phyloP scores from a whole-genome alignment of 2,797 vertebrate genomes.

The Pyrrhura leucotis region DNA sequence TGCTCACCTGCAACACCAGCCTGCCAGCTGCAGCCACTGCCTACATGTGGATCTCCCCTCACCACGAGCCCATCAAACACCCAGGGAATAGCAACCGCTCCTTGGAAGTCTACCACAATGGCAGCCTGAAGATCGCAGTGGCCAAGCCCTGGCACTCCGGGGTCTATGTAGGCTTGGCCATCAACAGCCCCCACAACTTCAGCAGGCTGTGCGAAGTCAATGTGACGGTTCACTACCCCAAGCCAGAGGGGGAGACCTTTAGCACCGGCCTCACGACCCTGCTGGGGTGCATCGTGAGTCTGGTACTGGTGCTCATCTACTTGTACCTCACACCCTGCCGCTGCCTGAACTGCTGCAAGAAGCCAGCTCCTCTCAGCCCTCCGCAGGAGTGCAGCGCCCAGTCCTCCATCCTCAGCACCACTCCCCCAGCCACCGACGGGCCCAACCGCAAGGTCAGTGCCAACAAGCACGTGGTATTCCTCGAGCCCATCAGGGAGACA shows the following conservation, averaged over 20 bases:
- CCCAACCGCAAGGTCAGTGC: slow-evolving; percentile 87
- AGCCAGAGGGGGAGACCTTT: slow-evolving; percentile 77
- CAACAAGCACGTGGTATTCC: slow-evolving; percentile 94
- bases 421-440: slow-evolving; percentile 83
- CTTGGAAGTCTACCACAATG: slow-evolving; percentile 82
- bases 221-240: slow-evolving; percentile 79
- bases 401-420: slow-evolving; percentile 89
- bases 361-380: slow-evolving; percentile 44
- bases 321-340: slow-evolving; percentile 90
- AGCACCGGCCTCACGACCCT: slow-evolving; percentile 93
- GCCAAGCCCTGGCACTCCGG: slow-evolving; percentile 81
- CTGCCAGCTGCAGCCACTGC: slow-evolving; percentile 34
- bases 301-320: slow-evolving; percentile 91
- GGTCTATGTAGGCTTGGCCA: slow-evolving; percentile 87
- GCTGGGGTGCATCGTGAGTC: slow-evolving; percentile 89
- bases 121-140: slow-evolving; percentile 83
- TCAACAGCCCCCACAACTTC: slow-evolving; percentile 75
- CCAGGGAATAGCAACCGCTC: slow-evolving; percentile 83
- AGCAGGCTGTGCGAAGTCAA: slow-evolving; percentile 88
- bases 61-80: slow-evolving; percentile 81
- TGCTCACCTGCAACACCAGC: slow-evolving; percentile 83
- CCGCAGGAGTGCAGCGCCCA: slow-evolving; percentile 87
- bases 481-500: slow-evolving; percentile 89
- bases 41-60: slow-evolving; percentile 88
- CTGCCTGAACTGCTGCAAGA: slow-evolving; percentile 76